Evolutionary conservation across 2,797 vertebrate species (phyloP).

Genomic region (Diplodus puntazzo): DNA sequence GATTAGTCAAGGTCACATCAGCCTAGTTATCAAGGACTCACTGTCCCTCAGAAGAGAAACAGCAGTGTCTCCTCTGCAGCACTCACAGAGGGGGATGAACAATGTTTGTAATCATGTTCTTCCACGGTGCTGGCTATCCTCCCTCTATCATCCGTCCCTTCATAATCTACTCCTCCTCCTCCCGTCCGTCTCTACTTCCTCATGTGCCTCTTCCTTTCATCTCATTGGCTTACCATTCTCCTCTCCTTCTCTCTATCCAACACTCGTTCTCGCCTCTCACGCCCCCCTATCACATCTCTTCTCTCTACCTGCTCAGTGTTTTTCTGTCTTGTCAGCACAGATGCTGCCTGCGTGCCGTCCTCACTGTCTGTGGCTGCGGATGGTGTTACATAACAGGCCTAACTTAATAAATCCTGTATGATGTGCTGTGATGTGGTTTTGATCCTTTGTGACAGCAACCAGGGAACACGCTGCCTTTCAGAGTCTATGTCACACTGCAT

Average conservation of each 20-base stretch:
- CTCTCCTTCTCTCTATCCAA: not conserved
- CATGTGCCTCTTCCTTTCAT: not conserved
- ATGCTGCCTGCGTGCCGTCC: slow-evolving; percentile 40
- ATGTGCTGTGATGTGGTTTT: slow-evolving; percentile 42
- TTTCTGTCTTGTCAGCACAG: slow-evolving; percentile 37
- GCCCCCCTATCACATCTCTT: not conserved
- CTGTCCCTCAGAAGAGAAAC: slow-evolving; percentile 28
- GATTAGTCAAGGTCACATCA: slow-evolving; percentile 29
- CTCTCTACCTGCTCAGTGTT: slow-evolving; percentile 17
- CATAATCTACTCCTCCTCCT: not conserved
- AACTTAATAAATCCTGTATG: slow-evolving; percentile 64
- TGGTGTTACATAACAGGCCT: slow-evolving; percentile 62
- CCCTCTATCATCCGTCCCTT: not conserved
- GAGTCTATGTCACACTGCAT: not conserved
- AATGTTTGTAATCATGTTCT: not conserved
- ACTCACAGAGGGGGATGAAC: slow-evolving; percentile 4
- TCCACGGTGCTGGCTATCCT: not conserved
- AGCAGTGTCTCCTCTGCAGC: slow-evolving; percentile 45
- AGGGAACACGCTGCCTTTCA: not conserved
- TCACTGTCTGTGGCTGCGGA: slow-evolving; percentile 4
- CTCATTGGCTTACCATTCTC: slow-evolving; percentile 8
- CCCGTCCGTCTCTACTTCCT: not conserved
- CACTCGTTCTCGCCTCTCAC: not conserved
- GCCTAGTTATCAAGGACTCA: slow-evolving; percentile 18
- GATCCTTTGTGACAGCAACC: slow-evolving; percentile 32